phyloP scores from a whole-genome alignment of 2,113 vertebrate genomes.

The Phoxinus phoxinus region DNA sequence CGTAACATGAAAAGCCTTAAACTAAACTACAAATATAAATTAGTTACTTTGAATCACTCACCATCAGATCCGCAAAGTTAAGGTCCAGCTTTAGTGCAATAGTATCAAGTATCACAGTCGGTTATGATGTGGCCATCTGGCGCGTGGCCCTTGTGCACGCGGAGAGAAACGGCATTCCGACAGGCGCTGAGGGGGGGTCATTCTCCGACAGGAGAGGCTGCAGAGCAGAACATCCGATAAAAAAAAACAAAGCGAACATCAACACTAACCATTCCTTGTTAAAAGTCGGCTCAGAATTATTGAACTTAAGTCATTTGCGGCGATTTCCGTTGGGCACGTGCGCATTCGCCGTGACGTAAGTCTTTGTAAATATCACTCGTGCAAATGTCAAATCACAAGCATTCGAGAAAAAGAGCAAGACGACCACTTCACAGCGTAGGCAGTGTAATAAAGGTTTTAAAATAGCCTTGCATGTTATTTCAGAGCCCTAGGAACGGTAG shows the following conservation, averaged over 20 bases:
- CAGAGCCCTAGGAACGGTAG: not conserved
- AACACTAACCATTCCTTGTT: not conserved
- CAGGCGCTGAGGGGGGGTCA: constrained; percentile 72
- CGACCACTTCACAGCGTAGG: constrained; percentile 36
- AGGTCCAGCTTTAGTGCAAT: constrained; percentile 72
- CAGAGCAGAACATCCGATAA: constrained; percentile 3
- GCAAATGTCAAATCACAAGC: constrained; percentile 38
- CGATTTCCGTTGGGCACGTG: constrained; percentile 27
- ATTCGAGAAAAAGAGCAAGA: not conserved
- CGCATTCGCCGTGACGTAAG: constrained; percentile 48
- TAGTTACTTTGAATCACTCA: constrained; percentile 69
- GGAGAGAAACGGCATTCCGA: constrained; percentile 81
- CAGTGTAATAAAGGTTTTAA: not conserved
- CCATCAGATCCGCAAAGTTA: constrained; percentile 85
- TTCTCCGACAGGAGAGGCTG: constrained; percentile 64
- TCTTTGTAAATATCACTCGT: constrained; percentile 36
- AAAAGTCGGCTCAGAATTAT: not conserved
- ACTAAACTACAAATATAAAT: not conserved
- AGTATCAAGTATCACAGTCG: constrained; percentile 65
- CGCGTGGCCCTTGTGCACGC: constrained; percentile 81
- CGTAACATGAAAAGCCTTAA: not conserved
- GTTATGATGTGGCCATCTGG: constrained; percentile 79
- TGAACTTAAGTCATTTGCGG: not conserved
- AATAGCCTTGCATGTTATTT: not conserved
- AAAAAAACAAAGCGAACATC: not conserved